Evolutionary conservation across 2,113 vertebrate genomes (phyloP).

Genomic region (Elaphurus davidianus): DNA sequence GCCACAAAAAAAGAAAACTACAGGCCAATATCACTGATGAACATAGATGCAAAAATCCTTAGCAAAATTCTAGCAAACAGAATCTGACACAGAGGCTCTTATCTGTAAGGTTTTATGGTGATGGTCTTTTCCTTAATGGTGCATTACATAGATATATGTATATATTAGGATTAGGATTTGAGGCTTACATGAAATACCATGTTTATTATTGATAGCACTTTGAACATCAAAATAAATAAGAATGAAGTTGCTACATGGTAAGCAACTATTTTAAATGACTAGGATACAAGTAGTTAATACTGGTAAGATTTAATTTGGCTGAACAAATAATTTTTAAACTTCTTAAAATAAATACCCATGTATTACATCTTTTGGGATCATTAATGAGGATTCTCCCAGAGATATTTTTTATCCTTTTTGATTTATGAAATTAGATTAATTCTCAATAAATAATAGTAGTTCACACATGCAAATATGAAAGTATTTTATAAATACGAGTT

Average conservation of each 20-base stretch:
- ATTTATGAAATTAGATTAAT: background rate
- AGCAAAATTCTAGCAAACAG: too few relatives aligned
- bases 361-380: background rate
- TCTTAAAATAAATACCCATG: background rate
- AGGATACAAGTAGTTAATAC: background rate
- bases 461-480: background rate
- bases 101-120: conserved; percentile 60
- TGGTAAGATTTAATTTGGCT: background rate
- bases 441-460: background rate
- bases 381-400: background rate
- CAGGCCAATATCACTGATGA: too few relatives aligned
- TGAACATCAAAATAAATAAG: conserved; percentile 54
- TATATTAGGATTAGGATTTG: conserved; percentile 42
- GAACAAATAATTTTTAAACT: background rate
- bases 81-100: conserved; percentile 4
- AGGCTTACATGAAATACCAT: conserved; percentile 48
- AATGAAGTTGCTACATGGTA: conserved; percentile 37
- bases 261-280: conserved; percentile 47
- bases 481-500: background rate
- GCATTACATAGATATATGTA: conserved; percentile 53
- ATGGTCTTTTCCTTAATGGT: conserved; percentile 67
- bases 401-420: background rate
- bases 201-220: conserved; percentile 53
- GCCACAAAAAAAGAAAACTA: too few relatives aligned
- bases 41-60: too few relatives aligned